phyloP scores from a whole-genome alignment of 2,113 vertebrate species.

The rabbit (Oryctolagus cuniculus) region mOryCun1.1 NC_091435.1:134198001-134198500 shows the following conservation, averaged over 20 bases:
- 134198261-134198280: conserved; percentile 74
- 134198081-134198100: conserved; percentile 91
- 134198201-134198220: conserved; percentile 80
- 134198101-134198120: conserved; percentile 92
- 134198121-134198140: conserved; percentile 92
- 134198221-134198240: conserved; percentile 82
- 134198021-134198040: conserved; percentile 82
- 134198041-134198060: conserved; percentile 83
- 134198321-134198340: conserved; percentile 58
- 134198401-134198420: conserved; percentile 70
- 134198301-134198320: conserved; percentile 1
- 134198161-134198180: conserved; percentile 91
- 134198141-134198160: conserved; percentile 92
- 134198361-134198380: conserved; percentile 29
- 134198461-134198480: conserved; percentile 54
- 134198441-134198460: conserved; percentile 65
- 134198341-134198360: conserved; percentile 53
- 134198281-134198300: conserved; percentile 54
- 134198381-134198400: conserved; percentile 51
- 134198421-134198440: conserved; percentile 37
- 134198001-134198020: conserved; percentile 50
- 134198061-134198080: conserved; percentile 80
- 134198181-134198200: conserved; percentile 84
- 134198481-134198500: conserved; percentile 62
- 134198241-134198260: conserved; percentile 77